Base-by-base conservation (phyloP, 2,797 vertebrate species). In the Chrysocyon brachyurus region DNA sequence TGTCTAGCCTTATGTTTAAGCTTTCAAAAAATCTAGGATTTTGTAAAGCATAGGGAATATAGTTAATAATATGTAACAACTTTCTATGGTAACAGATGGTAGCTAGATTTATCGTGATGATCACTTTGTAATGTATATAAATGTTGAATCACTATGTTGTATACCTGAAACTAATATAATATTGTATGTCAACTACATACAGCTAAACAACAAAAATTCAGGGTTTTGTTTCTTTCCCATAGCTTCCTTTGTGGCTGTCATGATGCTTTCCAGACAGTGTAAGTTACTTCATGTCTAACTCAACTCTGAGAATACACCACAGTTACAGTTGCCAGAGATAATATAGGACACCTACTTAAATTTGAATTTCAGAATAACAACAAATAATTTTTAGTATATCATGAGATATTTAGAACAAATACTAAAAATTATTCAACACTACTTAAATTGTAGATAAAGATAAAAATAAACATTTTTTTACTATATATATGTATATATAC, bases 321-420 rank as follows among this genome's bases (percentile, higher is more conserved):
- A 52, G 33, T 56, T 64, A 85, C 22, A 56, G 70, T 15, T 31
- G 4, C 24, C 63, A 85, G 59, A 40, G 52, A 54, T 78, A 49
- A 77, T 68, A 85, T 6, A 57, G 24, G n/a, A 87, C 12, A 70
- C 7, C 5, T 70, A 40, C 1, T 17, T 61, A 82, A 83, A 64
- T 33, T 87, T 93, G 12, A 90, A 57, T 87, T 96, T 92, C 36
- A 83, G 26, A 21, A 31, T 84, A 90, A 49, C 3, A 79, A 83
- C 6, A 87, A 73, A 26, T 81, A 72, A 84, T 78, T 81, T 92
- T 85, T 61, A 91, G 6, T 73, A 75, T 52, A 85, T 46, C 7
- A 61, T 68, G 46, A 85, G 77, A 33, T 49, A 72, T 46, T 86
- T 82, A 92, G 49, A 31, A 49, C 1, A 64, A 17, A 88, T 11